Evolutionary conservation across 2,797 vertebrate species (phyloP).

Genomic region (Bradypus variegatus): DNA sequence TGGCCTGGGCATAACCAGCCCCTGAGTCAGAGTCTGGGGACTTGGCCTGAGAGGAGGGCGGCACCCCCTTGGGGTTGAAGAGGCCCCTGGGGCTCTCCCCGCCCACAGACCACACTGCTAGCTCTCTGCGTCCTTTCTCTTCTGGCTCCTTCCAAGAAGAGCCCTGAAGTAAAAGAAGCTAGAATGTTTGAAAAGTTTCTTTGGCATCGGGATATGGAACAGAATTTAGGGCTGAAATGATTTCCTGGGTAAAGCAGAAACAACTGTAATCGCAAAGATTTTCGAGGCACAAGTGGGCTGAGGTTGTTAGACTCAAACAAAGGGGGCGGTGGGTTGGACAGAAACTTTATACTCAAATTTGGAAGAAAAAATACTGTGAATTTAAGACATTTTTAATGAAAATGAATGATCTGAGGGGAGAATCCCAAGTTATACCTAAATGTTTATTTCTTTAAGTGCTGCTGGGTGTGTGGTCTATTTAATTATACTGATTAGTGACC

Average conservation of each 20-base stretch:
- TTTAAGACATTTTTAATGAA: neutral
- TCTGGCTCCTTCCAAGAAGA: neutral
- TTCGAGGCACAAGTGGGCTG: neutral
- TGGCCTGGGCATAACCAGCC: neutral
- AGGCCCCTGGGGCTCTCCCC: accelerated
- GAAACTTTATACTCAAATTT: neutral
- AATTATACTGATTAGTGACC: neutral
- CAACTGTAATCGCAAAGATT: no score
- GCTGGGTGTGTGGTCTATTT: neutral
- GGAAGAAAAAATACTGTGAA: neutral
- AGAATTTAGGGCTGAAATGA: neutral
- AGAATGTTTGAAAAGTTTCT: neutral
- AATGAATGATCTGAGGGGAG: neutral
- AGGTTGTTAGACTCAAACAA: neutral
- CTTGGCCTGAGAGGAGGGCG: neutral
- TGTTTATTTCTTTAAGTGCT: constrained; percentile 10
- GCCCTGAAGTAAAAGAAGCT: neutral
- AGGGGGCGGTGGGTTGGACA: neutral
- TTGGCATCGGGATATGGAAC: neutral
- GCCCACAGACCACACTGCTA: accelerated
- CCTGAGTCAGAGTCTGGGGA: neutral
- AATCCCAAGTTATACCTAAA: neutral
- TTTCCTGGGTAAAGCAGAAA: neutral
- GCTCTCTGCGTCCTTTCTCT: neutral
- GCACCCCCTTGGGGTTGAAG: neutral